Evolutionary conservation across 2,888 invertebrate species (phyloP).

Genomic region (Sinopyrophorus schimmeli): DNA sequence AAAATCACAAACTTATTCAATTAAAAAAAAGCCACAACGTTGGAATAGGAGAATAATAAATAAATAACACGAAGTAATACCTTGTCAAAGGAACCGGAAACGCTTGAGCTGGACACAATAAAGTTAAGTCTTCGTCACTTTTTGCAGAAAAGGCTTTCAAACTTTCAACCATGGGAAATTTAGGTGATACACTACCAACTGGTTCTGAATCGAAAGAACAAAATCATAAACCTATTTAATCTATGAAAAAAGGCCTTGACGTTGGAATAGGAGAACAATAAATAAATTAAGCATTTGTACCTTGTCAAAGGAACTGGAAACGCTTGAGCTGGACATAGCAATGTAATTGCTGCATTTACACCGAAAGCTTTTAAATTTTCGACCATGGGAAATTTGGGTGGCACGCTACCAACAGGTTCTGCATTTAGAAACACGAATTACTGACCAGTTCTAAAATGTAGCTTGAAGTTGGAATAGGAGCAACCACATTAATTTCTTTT

Average conservation of each 20-base stretch:
- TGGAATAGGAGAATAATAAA: slow-evolving; percentile 48
- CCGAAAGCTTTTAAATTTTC: slow-evolving; percentile 39
- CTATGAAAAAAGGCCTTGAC: slow-evolving; percentile 46
- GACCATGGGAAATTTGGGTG: slow-evolving; percentile 62
- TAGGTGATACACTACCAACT: slow-evolving; percentile 65
- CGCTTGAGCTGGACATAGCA: slow-evolving; percentile 66
- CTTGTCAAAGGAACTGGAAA: no score
- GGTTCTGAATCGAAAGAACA: slow-evolving; percentile 52
- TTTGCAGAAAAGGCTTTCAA: slow-evolving; percentile 23
- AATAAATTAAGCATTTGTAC: no score
- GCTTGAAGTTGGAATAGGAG: no score
- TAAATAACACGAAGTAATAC: no score
- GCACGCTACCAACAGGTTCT: slow-evolving; percentile 62
- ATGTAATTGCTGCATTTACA: slow-evolving; percentile 51
- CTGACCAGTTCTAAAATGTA: no score
- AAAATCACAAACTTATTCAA: slow-evolving; percentile 41
- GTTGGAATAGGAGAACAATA: slow-evolving; percentile 50
- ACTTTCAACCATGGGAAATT: slow-evolving; percentile 54
- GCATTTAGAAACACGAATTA: no score
- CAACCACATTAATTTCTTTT: no score
- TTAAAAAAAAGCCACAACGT: slow-evolving; percentile 51
- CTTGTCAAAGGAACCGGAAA: slow-evolving; percentile 74
- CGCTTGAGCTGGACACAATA: slow-evolving; percentile 68
- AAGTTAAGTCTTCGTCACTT: slow-evolving; percentile 51
- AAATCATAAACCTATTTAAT: slow-evolving; percentile 7